These are phyloP conservation scores for Lacanobia wlatinum DNA, from an alignment of 2,888 invertebrate species.

Conservation along the genomic window DNA sequence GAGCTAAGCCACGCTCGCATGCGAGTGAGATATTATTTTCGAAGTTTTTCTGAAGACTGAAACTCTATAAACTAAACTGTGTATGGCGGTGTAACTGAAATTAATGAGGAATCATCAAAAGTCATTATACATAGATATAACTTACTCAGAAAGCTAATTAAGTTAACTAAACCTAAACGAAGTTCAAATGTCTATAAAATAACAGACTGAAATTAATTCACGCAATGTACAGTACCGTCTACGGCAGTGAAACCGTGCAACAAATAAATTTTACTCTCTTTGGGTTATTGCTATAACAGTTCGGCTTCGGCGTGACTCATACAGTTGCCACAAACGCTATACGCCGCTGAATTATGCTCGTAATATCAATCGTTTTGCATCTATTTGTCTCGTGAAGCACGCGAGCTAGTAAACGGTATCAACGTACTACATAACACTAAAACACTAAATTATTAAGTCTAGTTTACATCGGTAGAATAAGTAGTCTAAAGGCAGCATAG, in stretches of 20 bases:
- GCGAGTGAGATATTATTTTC: no score
- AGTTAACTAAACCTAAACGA: background rate
- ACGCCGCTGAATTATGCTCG: slow-evolving; percentile 37
- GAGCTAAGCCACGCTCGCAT: background rate
- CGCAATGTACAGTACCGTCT: slow-evolving; percentile 38
- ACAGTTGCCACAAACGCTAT: slow-evolving; percentile 41
- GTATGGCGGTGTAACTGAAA: background rate
- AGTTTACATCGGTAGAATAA: background rate
- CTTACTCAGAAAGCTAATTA: background rate
- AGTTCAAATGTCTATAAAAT: background rate
- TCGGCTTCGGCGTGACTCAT: slow-evolving; percentile 47
- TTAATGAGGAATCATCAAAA: background rate
- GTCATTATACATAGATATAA: no score
- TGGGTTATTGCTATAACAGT: slow-evolving; percentile 53
- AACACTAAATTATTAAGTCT: slow-evolving; percentile 12
- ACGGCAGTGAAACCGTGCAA: slow-evolving; percentile 48
- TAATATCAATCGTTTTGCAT: slow-evolving; percentile 58
- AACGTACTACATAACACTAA: slow-evolving; percentile 36
- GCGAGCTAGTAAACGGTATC: slow-evolving; percentile 48
- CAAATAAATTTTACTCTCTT: slow-evolving; percentile 62
- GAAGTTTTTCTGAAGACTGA: no score
- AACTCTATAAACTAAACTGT: no score
- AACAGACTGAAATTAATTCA: slow-evolving; percentile 17
- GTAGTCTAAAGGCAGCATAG: background rate
- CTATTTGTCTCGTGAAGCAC: slow-evolving; percentile 58